These are phyloP conservation scores for Anhinga anhinga DNA, from an alignment of 2,113 vertebrate species.

Conservation along the genomic window DNA sequence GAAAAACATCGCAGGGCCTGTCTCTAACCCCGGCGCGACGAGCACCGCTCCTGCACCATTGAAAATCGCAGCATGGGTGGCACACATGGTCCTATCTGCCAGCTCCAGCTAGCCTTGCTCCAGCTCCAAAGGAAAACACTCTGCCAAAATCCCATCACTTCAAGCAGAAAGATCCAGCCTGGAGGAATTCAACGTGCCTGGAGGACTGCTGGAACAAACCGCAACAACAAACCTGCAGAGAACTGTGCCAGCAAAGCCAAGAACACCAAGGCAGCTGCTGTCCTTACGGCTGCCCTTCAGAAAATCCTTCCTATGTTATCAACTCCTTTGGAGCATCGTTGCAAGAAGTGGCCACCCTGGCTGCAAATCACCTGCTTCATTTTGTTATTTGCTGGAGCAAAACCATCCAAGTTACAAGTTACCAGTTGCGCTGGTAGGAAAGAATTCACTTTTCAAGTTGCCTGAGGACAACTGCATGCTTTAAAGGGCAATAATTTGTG, in stretches of 20 bases:
- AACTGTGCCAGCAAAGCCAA: background rate
- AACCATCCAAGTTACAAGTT: background rate
- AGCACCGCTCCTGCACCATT: accelerated
- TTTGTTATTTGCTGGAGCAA: background rate
- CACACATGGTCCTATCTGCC: background rate
- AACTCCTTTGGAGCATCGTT: accelerated
- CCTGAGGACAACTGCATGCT: background rate
- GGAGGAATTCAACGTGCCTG: background rate
- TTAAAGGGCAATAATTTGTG: background rate
- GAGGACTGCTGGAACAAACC: background rate
- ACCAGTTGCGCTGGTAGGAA: background rate
- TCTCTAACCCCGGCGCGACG: accelerated
- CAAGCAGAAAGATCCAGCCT: background rate
- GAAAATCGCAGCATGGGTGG: background rate
- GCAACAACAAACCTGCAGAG: background rate
- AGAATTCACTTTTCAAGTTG: background rate
- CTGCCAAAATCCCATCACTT: constrained; percentile 20
- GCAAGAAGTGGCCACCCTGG: background rate
- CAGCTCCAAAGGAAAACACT: background rate
- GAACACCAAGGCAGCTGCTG: background rate
- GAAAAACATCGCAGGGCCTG: background rate
- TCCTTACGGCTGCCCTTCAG: background rate
- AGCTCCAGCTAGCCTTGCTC: background rate
- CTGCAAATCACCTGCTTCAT: background rate
- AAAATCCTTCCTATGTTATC: background rate